Conservation (phyloP, 1,140 invertebrate genomes). For the Drosophila bocqueti region DNA sequence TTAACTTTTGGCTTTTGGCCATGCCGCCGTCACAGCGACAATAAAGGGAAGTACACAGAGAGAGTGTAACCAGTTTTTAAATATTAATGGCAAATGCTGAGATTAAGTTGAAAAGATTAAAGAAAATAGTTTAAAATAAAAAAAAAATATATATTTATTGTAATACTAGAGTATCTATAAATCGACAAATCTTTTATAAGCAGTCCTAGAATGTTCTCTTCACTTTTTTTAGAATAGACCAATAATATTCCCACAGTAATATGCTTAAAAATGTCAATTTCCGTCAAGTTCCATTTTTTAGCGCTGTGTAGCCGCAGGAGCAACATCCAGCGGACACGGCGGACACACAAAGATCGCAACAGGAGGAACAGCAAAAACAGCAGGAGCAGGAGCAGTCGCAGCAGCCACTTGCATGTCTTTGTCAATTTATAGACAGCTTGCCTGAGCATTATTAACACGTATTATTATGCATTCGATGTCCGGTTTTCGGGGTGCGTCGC, state of each 20-base stretch:
- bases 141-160: too few relatives aligned
- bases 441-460: slow-evolving; percentile 84
- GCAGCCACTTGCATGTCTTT: slow-evolving; percentile 80
- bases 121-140: too few relatives aligned
- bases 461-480: slow-evolving; percentile 75
- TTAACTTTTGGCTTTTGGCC: slow-evolving; percentile 65
- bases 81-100: too few relatives aligned
- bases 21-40: slow-evolving; percentile 55
- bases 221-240: too few relatives aligned
- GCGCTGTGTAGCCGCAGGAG: slow-evolving; percentile 13
- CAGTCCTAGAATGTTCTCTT: too few relatives aligned
- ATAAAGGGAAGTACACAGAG: slow-evolving; percentile 1
- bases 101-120: too few relatives aligned
- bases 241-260: too few relatives aligned
- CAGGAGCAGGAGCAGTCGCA: slow-evolving; percentile 23
- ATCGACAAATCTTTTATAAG: too few relatives aligned
- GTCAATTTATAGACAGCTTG: slow-evolving; percentile 84
- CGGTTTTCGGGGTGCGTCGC: slow-evolving; percentile 45
- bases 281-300: background rate
- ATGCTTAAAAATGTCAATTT: too few relatives aligned
- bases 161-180: background rate
- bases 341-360: slow-evolving; percentile 20
- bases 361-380: slow-evolving; percentile 6
- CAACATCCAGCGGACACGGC: slow-evolving; percentile 33
- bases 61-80: background rate